Percentiles rank a stretch among this genome's conserved stretches.
phyloP scores from a whole-genome alignment of 1,140 invertebrate species.

The Lerema accius region DNA sequence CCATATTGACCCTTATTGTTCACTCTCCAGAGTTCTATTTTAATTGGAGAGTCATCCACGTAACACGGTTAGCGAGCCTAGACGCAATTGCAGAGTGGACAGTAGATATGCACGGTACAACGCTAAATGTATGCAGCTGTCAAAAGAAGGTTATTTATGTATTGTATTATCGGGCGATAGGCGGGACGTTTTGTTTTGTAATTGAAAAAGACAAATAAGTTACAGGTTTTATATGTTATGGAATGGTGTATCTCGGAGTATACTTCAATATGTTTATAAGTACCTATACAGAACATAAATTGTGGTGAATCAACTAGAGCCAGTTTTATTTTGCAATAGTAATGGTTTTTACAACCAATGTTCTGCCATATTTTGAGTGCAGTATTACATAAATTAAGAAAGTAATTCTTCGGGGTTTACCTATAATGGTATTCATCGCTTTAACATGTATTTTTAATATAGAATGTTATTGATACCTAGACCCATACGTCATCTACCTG shows the following conservation, averaged over 20 bases:
- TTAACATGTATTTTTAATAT: too few species aligned
- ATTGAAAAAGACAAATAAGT: constrained; percentile 13
- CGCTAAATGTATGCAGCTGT: constrained; percentile 23
- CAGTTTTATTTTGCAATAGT: too few species aligned
- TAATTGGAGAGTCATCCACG: background rate
- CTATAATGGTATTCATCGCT: too few species aligned
- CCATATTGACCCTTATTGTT: constrained; percentile 4
- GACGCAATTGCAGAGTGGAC: constrained; percentile 29
- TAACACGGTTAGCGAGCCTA: constrained; percentile 28
- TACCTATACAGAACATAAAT: too few species aligned
- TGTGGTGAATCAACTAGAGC: too few species aligned
- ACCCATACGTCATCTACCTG: too few species aligned
- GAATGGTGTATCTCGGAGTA: background rate
- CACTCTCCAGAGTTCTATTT: background rate
- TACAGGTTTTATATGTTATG: background rate
- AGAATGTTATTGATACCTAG: too few species aligned
- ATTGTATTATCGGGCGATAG: background rate
- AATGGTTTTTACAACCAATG: too few species aligned
- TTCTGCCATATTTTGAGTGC: too few species aligned
- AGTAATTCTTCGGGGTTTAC: too few species aligned
- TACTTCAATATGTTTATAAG: too few species aligned
- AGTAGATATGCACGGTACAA: constrained; percentile 20
- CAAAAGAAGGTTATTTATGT: constrained; percentile 20
- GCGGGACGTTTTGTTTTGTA: constrained; percentile 13
- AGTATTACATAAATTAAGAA: too few species aligned